Evolutionary conservation across 2,797 vertebrate genomes (phyloP), one percentile per base, ranked within the genome.

Genomic region (Cephalopachus bancanus): DNA sequence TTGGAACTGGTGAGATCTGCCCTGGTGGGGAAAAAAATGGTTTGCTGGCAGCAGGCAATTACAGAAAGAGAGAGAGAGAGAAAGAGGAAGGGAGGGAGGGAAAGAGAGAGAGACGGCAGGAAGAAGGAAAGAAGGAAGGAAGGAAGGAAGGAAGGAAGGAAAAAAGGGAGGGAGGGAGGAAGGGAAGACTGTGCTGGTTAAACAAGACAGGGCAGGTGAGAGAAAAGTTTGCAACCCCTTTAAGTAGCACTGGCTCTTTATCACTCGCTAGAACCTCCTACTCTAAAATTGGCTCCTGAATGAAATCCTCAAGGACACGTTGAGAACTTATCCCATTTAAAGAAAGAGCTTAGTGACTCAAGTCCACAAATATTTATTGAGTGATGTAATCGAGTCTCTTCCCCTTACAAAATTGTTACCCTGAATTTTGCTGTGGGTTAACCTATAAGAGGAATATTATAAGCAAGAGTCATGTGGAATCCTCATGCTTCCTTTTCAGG

Each of bases 241-340:
- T n/a, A 55, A 3, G 8, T 22, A 57, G 30, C 24, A 7, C 65
- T 59, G 57, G 26, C 55, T 96, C 76, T 71, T 90, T 57, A 57
- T 75, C 57, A 33, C 5, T 65, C 26, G n/a, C 65, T 14, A 12
- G 65, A 64, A 10, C 10, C 30, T 88, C 24, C 71, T 59, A 55
- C 69, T 7, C 10, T 67, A 71, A 57, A 83, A 55, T 33, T 72
- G 22, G 37, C 28, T 15, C 69, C 57, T 69, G 53, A 69, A 30
- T 76, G 22, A 89, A 85, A 89, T 83, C 20, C 89, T 62, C 76
- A 55, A 72, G 71, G 71, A 69, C 44, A 78, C 69, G 7, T 55
- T 89, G n/a, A 90, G 71, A 33, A 78, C 44, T 49, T 86, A 78
- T 67, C 74, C 65, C 22, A 20, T 92, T 83, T 64, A 59, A 79